A percentile compares a stretch with the other conserved stretches of the same genome.
These are phyloP conservation scores for Galagoides demidoff DNA, from an alignment of 2,797 vertebrate species.

Conservation along the genomic window DNA sequence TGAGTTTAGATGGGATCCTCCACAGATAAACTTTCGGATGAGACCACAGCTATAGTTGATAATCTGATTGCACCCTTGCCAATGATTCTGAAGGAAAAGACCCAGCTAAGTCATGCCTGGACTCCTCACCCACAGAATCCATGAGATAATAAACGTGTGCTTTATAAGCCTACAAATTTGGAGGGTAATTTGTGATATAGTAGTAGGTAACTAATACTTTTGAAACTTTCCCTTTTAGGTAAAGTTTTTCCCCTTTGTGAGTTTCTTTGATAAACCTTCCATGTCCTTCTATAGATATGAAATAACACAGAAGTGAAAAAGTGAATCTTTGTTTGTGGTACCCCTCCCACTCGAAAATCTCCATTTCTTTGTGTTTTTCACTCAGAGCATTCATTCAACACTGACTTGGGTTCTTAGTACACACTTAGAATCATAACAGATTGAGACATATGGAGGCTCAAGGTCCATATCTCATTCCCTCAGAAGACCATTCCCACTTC, in stretches of 20 bases:
- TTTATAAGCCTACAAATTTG: not conserved
- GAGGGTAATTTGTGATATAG: not conserved
- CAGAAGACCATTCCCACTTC: not conserved
- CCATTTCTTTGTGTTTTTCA: not conserved
- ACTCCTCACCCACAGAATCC: not conserved
- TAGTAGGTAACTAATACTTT: not conserved
- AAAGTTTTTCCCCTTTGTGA: not conserved
- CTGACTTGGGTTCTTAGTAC: not conserved
- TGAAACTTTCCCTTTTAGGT: not conserved
- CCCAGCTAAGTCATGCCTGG: not conserved
- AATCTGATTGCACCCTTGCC: not conserved
- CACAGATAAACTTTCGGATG: not conserved
- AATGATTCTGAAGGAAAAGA: too few species aligned
- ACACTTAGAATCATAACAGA: not conserved
- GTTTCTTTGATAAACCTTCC: not conserved
- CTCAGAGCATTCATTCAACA: too few species aligned
- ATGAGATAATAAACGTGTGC: not conserved
- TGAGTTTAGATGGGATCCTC: not conserved
- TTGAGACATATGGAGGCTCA: not conserved
- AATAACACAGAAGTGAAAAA: not conserved
- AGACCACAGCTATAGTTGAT: not conserved
- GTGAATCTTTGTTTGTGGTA: not conserved
- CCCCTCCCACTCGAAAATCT: rapidly evolving
- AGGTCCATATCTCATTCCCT: not conserved
- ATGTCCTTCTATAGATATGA: not conserved